Base-by-base conservation (phyloP, 2,113 vertebrate genomes). In the Rhinogobius similis region DNA sequence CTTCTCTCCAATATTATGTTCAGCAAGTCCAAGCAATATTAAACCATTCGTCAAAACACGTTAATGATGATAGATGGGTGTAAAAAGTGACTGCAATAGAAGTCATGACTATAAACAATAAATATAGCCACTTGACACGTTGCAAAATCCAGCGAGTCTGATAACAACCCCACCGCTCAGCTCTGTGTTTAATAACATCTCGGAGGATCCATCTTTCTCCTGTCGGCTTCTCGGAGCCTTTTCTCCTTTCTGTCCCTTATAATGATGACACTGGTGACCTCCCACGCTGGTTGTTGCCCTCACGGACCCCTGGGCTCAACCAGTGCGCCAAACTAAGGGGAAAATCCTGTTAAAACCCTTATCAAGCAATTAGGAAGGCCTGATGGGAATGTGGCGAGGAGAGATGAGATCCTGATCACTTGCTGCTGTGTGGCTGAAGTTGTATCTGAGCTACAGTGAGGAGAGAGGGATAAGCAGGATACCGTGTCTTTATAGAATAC, bases 181-280 rank as follows among this genome's bases (percentile, higher is more conserved):
- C 44, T 27, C 29, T 59, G 48, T 73, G 46, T 77, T 70, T 77
- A 66, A 68, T 64, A 41, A 16, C 23, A 65, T 79, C 74, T 66
- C 72, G 41, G 14, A 41, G 55, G 69, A 76, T 27, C 73, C 58
- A 69, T 78, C 55, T 59, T 62, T 72, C 50, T 72, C 43, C 39
- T 41, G 41, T 59, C 62, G 61, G 38, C n/a, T 38, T 11, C 32
- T 12, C 24, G 36, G 41, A 58, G 27, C 46, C 24, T 53, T 24
- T 46, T 48, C 55, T 9, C 65, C 27, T 38, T 46, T 20, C 46
- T 75, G 75, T 71, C 75, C 68, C 67, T 44, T 16, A 69, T 67
- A 77, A 74, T 48, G 46, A 66, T 77, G 84, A 71, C 67, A 72
- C 46, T 62, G 67, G 67, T 80, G 80, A 82, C 84, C 78, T 73